Conservation (phyloP, 2,113 vertebrate species). For the Onychorhynchus coronatus region DNA sequence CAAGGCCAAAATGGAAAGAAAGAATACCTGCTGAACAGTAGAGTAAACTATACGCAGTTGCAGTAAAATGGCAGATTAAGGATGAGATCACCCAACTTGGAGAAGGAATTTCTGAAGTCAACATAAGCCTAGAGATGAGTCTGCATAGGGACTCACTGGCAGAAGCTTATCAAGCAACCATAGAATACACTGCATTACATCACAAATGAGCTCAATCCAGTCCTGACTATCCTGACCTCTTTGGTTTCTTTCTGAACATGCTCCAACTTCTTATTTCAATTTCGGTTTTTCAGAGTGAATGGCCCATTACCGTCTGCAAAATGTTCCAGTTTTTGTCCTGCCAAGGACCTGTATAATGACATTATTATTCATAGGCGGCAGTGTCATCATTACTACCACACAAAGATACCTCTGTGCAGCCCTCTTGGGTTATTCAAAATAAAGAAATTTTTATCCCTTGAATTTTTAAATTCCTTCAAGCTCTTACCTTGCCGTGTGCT, state of each 20-base stretch:
- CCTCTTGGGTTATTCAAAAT: not conserved
- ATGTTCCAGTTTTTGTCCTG: not conserved
- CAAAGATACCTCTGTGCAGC: not conserved
- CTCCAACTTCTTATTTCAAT: not conserved
- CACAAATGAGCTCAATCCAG: not conserved
- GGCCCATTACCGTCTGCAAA: not conserved
- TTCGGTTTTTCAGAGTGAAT: not conserved
- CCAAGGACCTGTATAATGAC: not conserved
- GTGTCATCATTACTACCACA: not conserved
- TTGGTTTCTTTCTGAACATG: not conserved
- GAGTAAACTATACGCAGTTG: not conserved
- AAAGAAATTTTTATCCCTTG: not conserved
- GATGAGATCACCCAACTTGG: not conserved
- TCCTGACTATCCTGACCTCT: not conserved
- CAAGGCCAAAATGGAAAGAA: not conserved
- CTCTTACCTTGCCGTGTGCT: not conserved
- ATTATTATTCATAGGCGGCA: not conserved
- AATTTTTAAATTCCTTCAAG: not conserved
- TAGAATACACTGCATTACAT: not conserved
- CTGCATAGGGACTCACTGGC: not conserved
- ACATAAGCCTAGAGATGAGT: not conserved
- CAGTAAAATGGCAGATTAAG: not conserved
- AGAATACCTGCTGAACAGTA: not conserved
- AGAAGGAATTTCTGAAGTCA: not conserved
- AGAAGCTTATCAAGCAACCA: not conserved